Evolutionary conservation across 2,797 vertebrate species (phyloP).

Genomic region (Microchirus variegatus): DNA sequence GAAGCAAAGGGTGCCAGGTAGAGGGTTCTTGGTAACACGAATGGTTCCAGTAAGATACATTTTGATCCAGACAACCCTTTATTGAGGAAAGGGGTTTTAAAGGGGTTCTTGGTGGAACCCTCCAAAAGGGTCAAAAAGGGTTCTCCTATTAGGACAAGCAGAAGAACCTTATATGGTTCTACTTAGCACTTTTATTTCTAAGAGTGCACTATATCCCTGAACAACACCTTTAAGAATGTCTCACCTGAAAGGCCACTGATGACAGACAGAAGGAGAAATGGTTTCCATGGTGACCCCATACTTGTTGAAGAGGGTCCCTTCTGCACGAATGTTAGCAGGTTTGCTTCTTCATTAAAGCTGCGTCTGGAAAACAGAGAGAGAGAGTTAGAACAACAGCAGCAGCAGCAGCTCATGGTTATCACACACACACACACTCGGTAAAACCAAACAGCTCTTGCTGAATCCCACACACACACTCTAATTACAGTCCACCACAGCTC

Average conservation of each 20-base stretch:
- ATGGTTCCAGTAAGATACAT: too few species aligned
- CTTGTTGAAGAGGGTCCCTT: constrained; percentile 82
- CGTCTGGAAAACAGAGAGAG: constrained; percentile 78
- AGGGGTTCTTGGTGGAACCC: too few species aligned
- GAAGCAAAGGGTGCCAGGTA: too few species aligned
- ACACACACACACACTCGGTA: constrained; percentile 1
- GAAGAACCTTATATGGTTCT: too few species aligned
- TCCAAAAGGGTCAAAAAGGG: too few species aligned
- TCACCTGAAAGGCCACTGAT: constrained; percentile 93
- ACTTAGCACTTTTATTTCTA: too few species aligned
- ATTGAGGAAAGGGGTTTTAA: too few species aligned
- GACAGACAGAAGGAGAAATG: constrained; percentile 89
- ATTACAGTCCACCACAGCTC: background rate
- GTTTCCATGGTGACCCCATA: constrained; percentile 95
- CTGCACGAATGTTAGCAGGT: constrained; percentile 78
- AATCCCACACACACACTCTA: background rate
- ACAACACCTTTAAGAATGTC: constrained; percentile 37
- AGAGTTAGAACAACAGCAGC: too few species aligned
- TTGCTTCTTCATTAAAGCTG: constrained; percentile 90
- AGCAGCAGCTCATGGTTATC: constrained; percentile 32
- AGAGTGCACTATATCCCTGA: constrained; percentile 16
- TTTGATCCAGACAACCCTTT: too few species aligned
- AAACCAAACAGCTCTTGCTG: background rate
- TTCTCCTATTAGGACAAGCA: too few species aligned
- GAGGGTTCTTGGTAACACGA: too few species aligned